These are phyloP conservation scores for Vidua chalybeata DNA, from an alignment of 2,113 vertebrate species.

Conservation along the genomic window DNA sequence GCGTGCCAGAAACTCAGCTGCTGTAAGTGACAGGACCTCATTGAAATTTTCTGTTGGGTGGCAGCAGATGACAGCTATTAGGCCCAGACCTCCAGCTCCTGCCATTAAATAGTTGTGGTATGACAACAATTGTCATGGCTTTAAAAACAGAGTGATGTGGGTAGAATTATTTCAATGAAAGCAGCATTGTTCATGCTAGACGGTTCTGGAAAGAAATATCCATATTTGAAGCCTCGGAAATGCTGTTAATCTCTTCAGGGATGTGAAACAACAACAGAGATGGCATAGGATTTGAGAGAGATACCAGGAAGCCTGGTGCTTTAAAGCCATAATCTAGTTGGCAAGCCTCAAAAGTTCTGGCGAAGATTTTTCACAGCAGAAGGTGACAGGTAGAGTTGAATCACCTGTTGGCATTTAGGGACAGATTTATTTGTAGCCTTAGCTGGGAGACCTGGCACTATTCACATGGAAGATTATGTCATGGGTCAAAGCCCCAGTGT, in stretches of 20 bases:
- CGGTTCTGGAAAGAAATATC: slow-evolving; percentile 28
- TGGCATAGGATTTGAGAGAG: slow-evolving; percentile 3
- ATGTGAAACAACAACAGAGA: not conserved
- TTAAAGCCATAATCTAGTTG: not conserved
- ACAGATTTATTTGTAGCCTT: not conserved
- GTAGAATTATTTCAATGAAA: slow-evolving; percentile 17
- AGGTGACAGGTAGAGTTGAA: not conserved
- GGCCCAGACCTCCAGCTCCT: not conserved
- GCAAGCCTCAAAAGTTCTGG: not conserved
- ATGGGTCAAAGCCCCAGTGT: not conserved
- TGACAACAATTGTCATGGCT: not conserved
- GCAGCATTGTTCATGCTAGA: slow-evolving; percentile 4
- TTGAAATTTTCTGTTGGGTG: not conserved
- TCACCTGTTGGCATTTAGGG: not conserved
- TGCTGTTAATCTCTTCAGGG: slow-evolving; percentile 25
- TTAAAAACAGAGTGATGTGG: not conserved
- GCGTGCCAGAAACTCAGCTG: not conserved
- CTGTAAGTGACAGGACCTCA: not conserved
- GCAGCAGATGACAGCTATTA: not conserved
- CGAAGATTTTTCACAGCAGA: not conserved
- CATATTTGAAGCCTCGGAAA: slow-evolving; percentile 20
- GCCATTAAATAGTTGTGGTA: not conserved
- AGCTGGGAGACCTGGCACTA: not conserved
- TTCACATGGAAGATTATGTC: not conserved
- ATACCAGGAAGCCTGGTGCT: not conserved